Base-by-base conservation (phyloP, 2,113 vertebrate species). In the Muntiacus muntjak region DNA sequence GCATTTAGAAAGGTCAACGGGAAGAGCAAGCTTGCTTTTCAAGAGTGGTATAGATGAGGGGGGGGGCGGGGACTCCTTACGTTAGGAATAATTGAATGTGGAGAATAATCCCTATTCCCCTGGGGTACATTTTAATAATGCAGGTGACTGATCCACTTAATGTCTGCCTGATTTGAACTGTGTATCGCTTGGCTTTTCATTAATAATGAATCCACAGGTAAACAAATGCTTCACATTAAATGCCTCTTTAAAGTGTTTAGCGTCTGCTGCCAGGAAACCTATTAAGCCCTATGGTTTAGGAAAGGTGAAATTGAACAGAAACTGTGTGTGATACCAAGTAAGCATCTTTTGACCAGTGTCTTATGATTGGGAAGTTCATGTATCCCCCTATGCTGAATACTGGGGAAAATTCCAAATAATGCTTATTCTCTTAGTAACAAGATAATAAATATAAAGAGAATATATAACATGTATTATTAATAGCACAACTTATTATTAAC, bases 121-220 rank as follows among this genome's bases (percentile, higher is more conserved):
- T 0, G 90, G 95, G 94, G 97, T 87, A 78, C 93, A 96, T 98
- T 98, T 98, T 98, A 98, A 98, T 98, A 98, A 97, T 97, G 96
- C 86, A 90, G 96, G 97, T 97, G 98, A 94, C 98, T 83, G 97
- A 98, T 97, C 87, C 96, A 98, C 95, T 98, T 98, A 97, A 98
- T 62, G 84, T 96, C 88, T 97, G 58, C 86, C 74, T 94, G 92
- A 67, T 97, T 97, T 92, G 91, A 97, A 97, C 87, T 81, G n/a
- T 36, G 67, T 88, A 17, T 94, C 92, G 92, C 84, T 90, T 94
- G 91, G 83, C 71, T 97, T 96, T 97, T 97, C 54, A 25, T 97
- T 97, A 98, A n/a, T 98, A 97, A 98, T 97, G 86, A 96, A 97
- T 96, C 96, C 89, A 74, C 64, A 94, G 94, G 47, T 98, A 98